Conservation (phyloP, 2,113 vertebrate genomes). For the Syngnathus typhle region DNA sequence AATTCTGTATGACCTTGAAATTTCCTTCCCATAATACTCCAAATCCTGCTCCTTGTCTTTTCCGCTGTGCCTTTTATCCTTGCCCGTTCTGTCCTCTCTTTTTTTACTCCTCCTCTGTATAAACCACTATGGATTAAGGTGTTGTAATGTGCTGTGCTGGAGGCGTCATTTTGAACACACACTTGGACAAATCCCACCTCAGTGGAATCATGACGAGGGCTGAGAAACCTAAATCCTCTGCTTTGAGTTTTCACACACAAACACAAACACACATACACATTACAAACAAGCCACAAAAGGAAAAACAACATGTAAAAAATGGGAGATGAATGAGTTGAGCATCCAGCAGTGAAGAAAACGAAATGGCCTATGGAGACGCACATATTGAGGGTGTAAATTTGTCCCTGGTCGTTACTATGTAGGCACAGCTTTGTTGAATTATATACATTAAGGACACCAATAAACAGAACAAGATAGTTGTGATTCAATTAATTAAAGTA, state of each 20-base stretch:
- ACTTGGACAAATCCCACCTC: conserved; percentile 49
- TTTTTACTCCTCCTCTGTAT: conserved; percentile 27
- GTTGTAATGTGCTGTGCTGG: conserved; percentile 35
- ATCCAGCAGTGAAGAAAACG: neutral
- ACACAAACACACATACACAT: neutral
- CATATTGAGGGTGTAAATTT: conserved; percentile 20
- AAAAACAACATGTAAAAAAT: neutral
- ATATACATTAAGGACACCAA: neutral
- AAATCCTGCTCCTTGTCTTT: conserved; percentile 20
- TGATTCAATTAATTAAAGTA: neutral
- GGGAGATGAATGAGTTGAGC: conserved; percentile 4
- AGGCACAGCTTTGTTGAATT: conserved; percentile 1
- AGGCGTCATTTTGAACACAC: conserved; percentile 42
- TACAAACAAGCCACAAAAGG: neutral
- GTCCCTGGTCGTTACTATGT: conserved; percentile 24
- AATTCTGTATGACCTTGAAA: conserved; percentile 7
- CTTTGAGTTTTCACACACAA: conserved; percentile 8
- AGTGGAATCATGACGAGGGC: conserved; percentile 27
- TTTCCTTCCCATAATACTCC: conserved; percentile 4
- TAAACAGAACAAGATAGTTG: neutral
- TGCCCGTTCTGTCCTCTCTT: conserved; percentile 28
- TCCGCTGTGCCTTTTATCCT: conserved; percentile 20
- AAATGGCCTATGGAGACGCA: conserved; percentile 12
- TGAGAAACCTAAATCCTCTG: conserved; percentile 43
- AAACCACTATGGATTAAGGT: conserved; percentile 45